Conservation (phyloP, 2,113 vertebrate species). For the Parotia lawesii region DNA sequence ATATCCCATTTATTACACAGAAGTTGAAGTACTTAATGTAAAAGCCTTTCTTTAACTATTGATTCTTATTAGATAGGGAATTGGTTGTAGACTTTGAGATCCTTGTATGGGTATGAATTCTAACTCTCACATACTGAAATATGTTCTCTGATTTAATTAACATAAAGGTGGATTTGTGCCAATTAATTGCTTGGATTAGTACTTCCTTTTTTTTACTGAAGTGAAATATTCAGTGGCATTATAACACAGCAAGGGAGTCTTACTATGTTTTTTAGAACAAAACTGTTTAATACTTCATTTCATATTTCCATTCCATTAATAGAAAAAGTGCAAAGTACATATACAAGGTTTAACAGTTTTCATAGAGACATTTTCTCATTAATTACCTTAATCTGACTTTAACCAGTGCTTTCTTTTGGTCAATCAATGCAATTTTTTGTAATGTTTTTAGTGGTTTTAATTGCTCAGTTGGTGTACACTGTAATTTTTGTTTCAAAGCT, state of each 20-base stretch:
- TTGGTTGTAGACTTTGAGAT: not conserved
- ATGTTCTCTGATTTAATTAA: not conserved
- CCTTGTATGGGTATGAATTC: not conserved
- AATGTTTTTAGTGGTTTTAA: not conserved
- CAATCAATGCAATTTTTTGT: not conserved
- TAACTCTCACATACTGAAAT: not conserved
- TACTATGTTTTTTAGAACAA: not conserved
- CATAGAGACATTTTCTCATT: not conserved
- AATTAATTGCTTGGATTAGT: not conserved
- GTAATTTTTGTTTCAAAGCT: conserved; percentile 21
- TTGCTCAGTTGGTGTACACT: not conserved
- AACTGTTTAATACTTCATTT: not conserved
- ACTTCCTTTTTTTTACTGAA: not conserved
- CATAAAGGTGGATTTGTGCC: not conserved
- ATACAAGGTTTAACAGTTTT: not conserved
- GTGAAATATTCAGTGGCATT: not conserved
- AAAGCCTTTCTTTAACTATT: not conserved
- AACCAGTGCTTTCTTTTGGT: not conserved
- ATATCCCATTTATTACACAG: not conserved
- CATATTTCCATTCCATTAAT: not conserved
- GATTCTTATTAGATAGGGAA: not conserved
- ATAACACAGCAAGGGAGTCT: not conserved
- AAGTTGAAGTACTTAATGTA: not conserved
- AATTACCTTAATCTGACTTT: not conserved
- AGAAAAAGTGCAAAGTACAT: not conserved